Base-by-base conservation (phyloP, 2,888 invertebrate species). In the Drosophila pegasa region DNA sequence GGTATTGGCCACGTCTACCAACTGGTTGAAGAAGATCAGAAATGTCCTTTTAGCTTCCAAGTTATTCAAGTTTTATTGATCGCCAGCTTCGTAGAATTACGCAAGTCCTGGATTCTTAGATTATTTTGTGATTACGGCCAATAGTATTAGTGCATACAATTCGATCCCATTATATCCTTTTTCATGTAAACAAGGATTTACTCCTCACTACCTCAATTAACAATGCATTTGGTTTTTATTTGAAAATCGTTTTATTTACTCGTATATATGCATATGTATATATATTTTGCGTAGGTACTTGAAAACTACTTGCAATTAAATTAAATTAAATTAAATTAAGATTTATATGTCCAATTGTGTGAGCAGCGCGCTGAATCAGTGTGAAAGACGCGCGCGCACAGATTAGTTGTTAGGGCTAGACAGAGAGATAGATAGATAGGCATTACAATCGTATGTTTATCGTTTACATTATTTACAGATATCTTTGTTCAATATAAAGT, bases 401-500 rank as follows among this genome's bases (percentile, higher is more conserved):
- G 59, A 47, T 67, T 63, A 57, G 65, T 45, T 67, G 63, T 75
- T 75, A 76, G 52, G 33, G 66, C 59, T 63, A 71, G 68, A 57
- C 43, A 54, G 54, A 29, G 2, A 29, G n/a, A 50, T 48, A 62
- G 25, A 20, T 50, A 37, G n/a, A 50, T 48, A 62, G 25, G 27
- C 41, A 37, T 63, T 63, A 29, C 10, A 50, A 43, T 63, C 35
- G 43, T 54, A 54, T 60, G 27, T 63, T 43, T 59, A 51, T 25
- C 25, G 47, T 70, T 55, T 43, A 64, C 48, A 75, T 67, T 79
- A 78, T 66, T 75, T 73, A 79, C 66, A 71, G 57, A 68, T 84
- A 87, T 87, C 87, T 87, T 87, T 87, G 87, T 77, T 83, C 87
- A 69, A 79, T 79, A 86, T 70, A 68, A 48, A 68, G 60, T 78